These are phyloP conservation scores for Phthorimaea operculella DNA, from an alignment of 1,140 invertebrate genomes.

Conservation along the genomic window DNA sequence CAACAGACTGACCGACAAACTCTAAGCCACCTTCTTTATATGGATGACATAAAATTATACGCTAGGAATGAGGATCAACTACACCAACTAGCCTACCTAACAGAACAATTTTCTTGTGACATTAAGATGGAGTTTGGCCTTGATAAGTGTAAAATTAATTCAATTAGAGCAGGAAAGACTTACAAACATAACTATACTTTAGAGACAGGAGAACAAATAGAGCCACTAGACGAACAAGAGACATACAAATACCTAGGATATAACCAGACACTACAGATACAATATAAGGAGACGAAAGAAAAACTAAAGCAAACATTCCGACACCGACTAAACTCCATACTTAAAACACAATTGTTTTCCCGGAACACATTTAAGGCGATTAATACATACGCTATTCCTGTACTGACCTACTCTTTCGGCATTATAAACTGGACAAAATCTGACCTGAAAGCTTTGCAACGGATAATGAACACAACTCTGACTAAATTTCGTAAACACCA, in stretches of 20 bases:
- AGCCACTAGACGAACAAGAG: constrained; percentile 3
- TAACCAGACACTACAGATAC: constrained; percentile 8
- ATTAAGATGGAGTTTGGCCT: constrained; percentile 9
- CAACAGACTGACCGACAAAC: not conserved
- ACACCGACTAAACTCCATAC: constrained; percentile 7
- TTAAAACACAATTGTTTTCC: constrained; percentile 7
- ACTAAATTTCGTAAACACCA: constrained; percentile 7
- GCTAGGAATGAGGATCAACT: not conserved
- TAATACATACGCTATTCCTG: constrained; percentile 8
- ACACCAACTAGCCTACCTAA: not conserved
- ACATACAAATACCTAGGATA: constrained; percentile 12
- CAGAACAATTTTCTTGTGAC: not conserved
- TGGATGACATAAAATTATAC: constrained; percentile 7
- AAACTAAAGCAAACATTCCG: constrained; percentile 6
- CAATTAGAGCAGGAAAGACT: constrained; percentile 1
- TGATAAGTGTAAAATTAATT: not conserved
- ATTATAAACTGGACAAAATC: constrained; percentile 11
- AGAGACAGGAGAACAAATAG: constrained; percentile 6
- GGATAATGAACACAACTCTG: constrained; percentile 2
- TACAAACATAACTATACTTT: constrained; percentile 6
- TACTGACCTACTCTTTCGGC: constrained; percentile 9
- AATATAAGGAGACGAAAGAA: constrained; percentile 9
- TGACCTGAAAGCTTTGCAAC: constrained; percentile 2
- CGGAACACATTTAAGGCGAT: constrained; percentile 9
- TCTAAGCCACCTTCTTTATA: constrained; percentile 4